Evolutionary conservation across 1,140 invertebrate species (phyloP).

Genomic region (Leptinotarsa undecemlineata): DNA sequence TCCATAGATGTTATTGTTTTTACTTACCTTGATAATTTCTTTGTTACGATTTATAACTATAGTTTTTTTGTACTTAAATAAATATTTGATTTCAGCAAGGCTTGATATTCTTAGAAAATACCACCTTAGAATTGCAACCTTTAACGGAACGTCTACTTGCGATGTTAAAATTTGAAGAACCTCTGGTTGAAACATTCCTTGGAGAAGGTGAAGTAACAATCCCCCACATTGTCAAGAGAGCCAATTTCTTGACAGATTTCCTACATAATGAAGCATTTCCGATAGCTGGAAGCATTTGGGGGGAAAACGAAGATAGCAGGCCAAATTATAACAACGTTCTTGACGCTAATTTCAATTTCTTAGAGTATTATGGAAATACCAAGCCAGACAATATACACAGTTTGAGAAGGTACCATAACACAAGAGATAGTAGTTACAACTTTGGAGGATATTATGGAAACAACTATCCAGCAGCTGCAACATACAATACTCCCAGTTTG

Average conservation of each 20-base stretch:
- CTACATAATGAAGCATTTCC: conserved; percentile 46
- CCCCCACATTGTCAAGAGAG: conserved; percentile 64
- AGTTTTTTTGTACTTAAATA: background rate
- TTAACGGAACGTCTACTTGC: conserved; percentile 53
- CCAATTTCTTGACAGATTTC: conserved; percentile 47
- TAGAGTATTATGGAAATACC: background rate
- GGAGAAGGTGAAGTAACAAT: conserved; percentile 40
- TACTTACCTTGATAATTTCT: no score
- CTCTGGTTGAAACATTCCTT: conserved; percentile 40
- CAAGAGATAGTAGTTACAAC: background rate
- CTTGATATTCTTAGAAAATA: conserved; percentile 66
- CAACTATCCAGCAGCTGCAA: conserved; percentile 24
- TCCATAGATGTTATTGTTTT: no score
- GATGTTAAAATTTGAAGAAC: conserved; percentile 46
- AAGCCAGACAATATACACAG: no score
- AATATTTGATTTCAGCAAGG: conserved; percentile 58
- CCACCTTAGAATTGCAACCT: conserved; percentile 68
- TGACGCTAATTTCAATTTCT: conserved; percentile 1
- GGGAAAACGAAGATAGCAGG: conserved; percentile 18
- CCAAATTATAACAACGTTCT: background rate
- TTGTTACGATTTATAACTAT: no score
- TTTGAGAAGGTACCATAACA: no score
- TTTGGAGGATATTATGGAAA: conserved; percentile 1
- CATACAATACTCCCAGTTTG: conserved; percentile 43
- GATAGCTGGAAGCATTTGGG: conserved; percentile 43